phyloP scores from a whole-genome alignment of 2,888 invertebrate species.

The Neoascia interrupta region DNA sequence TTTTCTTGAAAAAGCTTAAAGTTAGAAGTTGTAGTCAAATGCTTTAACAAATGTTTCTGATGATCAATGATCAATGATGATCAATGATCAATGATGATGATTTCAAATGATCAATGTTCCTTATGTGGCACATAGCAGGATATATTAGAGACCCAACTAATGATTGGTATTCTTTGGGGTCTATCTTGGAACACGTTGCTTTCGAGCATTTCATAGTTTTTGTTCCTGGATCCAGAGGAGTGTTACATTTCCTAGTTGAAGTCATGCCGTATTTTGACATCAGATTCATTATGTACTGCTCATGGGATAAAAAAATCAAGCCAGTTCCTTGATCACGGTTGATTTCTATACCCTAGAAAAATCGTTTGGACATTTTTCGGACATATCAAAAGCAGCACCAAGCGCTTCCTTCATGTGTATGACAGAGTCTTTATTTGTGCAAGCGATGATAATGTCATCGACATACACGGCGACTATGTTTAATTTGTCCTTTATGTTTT shows the following conservation, averaged over 20 bases:
- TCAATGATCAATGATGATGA: constrained; percentile 49
- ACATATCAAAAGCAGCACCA: background rate
- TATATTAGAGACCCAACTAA: constrained; percentile 54
- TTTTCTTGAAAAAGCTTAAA: background rate
- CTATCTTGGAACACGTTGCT: background rate
- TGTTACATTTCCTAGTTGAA: background rate
- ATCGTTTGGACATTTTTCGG: too few species aligned
- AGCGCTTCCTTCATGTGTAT: too few species aligned
- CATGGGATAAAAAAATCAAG: background rate
- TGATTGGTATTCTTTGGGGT: constrained; percentile 43
- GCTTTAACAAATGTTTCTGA: constrained; percentile 52
- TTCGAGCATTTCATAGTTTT: constrained; percentile 9
- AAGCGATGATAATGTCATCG: background rate
- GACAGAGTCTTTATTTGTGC: too few species aligned
- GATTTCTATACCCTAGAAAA: constrained; percentile 18
- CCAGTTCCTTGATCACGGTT: background rate
- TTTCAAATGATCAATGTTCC: too few species aligned
- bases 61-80: constrained; percentile 44
- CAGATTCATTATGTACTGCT: constrained; percentile 6
- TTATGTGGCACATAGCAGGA: too few species aligned
- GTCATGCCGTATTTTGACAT: constrained; percentile 8
- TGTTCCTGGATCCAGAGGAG: constrained; percentile 11
- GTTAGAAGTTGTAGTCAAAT: constrained; percentile 32
- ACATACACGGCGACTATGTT: background rate
- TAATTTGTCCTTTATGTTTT: background rate